phyloP scores from a whole-genome alignment of 1,140 invertebrate genomes.

The Coenobita brevimanus region DNA sequence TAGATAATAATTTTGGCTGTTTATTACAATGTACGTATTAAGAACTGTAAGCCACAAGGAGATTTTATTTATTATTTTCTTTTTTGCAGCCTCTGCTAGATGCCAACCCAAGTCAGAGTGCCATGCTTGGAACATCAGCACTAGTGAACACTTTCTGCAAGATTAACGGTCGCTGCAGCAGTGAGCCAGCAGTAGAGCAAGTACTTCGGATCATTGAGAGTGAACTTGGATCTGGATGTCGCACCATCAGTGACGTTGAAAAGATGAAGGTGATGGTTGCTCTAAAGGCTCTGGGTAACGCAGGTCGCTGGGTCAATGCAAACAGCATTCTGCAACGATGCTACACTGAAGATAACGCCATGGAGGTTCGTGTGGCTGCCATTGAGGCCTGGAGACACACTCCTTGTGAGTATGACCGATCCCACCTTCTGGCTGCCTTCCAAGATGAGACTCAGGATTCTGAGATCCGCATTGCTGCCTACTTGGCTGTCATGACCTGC shows the following conservation, averaged over 20 bases:
- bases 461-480: constrained; percentile 90
- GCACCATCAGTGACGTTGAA: constrained; percentile 77
- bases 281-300: constrained; percentile 89
- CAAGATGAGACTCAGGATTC: constrained; percentile 84
- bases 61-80: constrained; percentile 31
- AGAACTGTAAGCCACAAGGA: too few relatives aligned
- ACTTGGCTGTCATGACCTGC: constrained; percentile 85
- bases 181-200: constrained; percentile 74
- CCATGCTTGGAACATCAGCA: constrained; percentile 74
- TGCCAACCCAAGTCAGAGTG: constrained; percentile 75
- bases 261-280: constrained; percentile 83
- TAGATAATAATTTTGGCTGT: too few relatives aligned
- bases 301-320: constrained; percentile 79
- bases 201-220: constrained; percentile 82
- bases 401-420: constrained; percentile 78
- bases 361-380: constrained; percentile 84
- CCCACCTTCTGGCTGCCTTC: constrained; percentile 78
- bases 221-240: constrained; percentile 76
- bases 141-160: constrained; percentile 75
- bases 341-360: constrained; percentile 79
- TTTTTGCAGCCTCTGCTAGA: constrained; percentile 71
- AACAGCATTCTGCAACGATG: constrained; percentile 80
- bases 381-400: constrained; percentile 84
- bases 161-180: constrained; percentile 72
- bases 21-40: too few relatives aligned